A percentile compares a stretch with the other conserved stretches of the same genome.
These are phyloP conservation scores for Sarcophaga carnaria DNA, from an alignment of 2,888 invertebrate genomes.

Conservation along the genomic window DNA sequence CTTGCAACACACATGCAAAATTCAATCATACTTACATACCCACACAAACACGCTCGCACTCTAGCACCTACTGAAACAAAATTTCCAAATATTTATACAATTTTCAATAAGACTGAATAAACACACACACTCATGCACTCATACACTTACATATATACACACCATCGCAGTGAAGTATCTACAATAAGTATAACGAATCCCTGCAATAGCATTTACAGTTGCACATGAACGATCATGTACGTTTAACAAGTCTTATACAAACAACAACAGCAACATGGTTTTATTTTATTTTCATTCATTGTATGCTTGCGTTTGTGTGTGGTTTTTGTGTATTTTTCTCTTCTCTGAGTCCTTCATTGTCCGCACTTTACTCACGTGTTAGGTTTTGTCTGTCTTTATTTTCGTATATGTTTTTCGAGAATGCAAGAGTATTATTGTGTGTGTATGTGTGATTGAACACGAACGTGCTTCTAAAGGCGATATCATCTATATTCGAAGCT, in stretches of 20 bases:
- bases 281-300: too few relatives aligned
- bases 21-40: too few relatives aligned
- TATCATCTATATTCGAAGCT: constrained; percentile 13
- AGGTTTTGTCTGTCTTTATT: background rate
- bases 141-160: too few relatives aligned
- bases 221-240: constrained; percentile 35
- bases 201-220: constrained; percentile 42
- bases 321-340: too few relatives aligned
- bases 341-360: background rate
- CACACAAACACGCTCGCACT: too few relatives aligned
- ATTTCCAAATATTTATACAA: background rate
- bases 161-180: background rate
- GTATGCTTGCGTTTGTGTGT: too few relatives aligned
- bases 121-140: background rate
- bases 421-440: too few relatives aligned
- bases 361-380: constrained; percentile 46
- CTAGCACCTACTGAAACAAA: too few relatives aligned
- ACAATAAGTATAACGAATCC: constrained; percentile 4
- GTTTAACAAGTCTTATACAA: too few relatives aligned
- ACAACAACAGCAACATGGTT: too few relatives aligned
- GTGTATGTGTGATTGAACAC: too few relatives aligned
- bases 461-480: constrained; percentile 9
- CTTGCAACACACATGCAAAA: constrained; percentile 3
- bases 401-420: background rate
- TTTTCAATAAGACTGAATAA: constrained; percentile 17